A percentile compares a stretch with the other conserved stretches of the same genome.
These are phyloP conservation scores for Sycophila sp. DNA, from an alignment of 1,140 invertebrate genomes.

Conservation along the genomic window DNA sequence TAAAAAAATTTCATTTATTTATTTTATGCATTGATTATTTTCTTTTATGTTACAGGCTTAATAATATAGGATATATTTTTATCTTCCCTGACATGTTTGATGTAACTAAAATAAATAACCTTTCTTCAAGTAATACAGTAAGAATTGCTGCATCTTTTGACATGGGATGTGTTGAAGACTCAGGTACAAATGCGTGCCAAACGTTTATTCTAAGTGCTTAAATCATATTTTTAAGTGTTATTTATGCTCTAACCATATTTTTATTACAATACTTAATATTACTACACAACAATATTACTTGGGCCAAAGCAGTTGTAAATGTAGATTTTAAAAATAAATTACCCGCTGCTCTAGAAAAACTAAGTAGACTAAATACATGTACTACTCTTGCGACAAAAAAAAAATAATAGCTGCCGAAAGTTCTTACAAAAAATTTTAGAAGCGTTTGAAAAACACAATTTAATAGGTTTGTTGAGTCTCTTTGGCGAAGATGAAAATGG, in stretches of 20 bases:
- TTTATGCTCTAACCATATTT: too few species aligned
- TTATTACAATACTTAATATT: slow-evolving; percentile 16
- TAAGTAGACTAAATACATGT: slow-evolving; percentile 6
- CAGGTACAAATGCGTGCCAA: too few species aligned
- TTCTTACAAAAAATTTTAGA: too few species aligned
- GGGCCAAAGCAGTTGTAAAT: slow-evolving; percentile 10
- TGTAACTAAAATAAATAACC: neutral
- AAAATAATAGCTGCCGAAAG: too few species aligned
- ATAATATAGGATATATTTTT: slow-evolving; percentile 19
- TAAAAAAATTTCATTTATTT: too few species aligned
- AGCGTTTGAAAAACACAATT: too few species aligned
- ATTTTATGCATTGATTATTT: neutral
- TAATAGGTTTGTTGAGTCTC: too few species aligned
- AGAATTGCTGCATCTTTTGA: slow-evolving; percentile 29
- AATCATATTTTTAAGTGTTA: too few species aligned
- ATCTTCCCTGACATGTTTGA: neutral
- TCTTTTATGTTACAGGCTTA: neutral
- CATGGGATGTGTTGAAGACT: slow-evolving; percentile 24
- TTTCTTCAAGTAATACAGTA: too few species aligned
- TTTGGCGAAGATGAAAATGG: too few species aligned
- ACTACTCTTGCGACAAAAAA: too few species aligned
- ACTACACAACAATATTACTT: slow-evolving; percentile 12
- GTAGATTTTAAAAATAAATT: neutral
- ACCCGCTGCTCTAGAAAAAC: neutral
- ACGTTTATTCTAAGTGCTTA: too few species aligned